Base-by-base conservation (phyloP, 2,888 invertebrate species). In the Camponotus fellah region DNA sequence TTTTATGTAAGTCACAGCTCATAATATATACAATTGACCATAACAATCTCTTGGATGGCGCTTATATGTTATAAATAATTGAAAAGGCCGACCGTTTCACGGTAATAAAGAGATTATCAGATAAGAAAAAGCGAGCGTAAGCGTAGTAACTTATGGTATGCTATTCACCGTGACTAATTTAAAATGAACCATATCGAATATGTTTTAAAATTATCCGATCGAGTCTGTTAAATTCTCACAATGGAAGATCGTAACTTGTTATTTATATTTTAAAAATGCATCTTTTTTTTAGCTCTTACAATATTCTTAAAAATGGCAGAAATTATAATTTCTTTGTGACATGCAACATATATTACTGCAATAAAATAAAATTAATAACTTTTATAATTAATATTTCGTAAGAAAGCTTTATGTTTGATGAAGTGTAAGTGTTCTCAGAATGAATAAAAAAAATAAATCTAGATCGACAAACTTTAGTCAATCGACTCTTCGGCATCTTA, bases 101-200 rank as follows among this genome's bases (percentile, higher is more conserved):
- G 46, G 34, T 64, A 76, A 76, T 65, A 76, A 62, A 64, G 75
- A 62, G 21, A 76, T 76, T 76, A 76, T 65, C 26, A 4, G 14
- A 14, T 49, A n/a, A 5, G 37, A 64, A 76, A 64, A 49, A 53
- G 21, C n/a, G 21, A 21, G 14, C 37, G 12, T 53, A 53, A 53
- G 37, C n/a, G 17, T 40, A 53, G 32, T 26, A 60, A 74, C 6
- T 62, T 74, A 12, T 12, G 21, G 14, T 26, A 37, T 21, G 40
- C 12, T 60, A 60, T 62, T 10, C 17, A 21, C 34, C 34, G 17
- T 37, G 65, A 76, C 65, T 65, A 46, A 75, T 49, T 46, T 14
- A 34, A 75, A 37, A 64, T 64, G 8, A 21, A 10, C 72, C 6
- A 32, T 74, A 26, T 43, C 74, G 32, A 74, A 46, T 26, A 26